Evolutionary conservation across 2,888 invertebrate species (phyloP), one percentile per base, ranked within the genome.

Genomic region (Hydrotaea cyrtoneurina): DNA sequence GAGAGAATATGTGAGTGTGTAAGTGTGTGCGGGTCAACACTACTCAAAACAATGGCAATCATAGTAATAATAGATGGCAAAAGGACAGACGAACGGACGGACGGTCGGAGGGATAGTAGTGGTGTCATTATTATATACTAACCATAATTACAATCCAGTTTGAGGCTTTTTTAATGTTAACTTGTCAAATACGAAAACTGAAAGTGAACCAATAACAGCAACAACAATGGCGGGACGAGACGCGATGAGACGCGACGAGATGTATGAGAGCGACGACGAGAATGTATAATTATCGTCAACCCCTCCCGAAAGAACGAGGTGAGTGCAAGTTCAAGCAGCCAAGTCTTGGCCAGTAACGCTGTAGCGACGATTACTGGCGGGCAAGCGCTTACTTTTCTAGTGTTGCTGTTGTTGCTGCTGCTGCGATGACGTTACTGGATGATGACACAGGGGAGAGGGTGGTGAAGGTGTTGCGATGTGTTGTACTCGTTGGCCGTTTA

Each of bases 131-230:
- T 75, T 59, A n/a, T n/a, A n/a, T 62, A 76, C 62, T 89, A 87
- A 91, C 91, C 91, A 91, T 91, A 91, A 90, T 92, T 91, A 90
- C 92, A 91, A 92, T 91, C 92, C 92, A 91, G 92, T 88, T 91
- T 91, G 91, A 89, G 89, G 92, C 89, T 90, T 91, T 85, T 77
- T 53, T 91, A 89, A 88, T 91, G 86, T 87, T 83, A 83, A 87
- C 87, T 81, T 80, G 87, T 86, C 87, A 87, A 86, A 78, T 79
- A 80, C 86, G 82, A 75, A 86, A 82, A 87, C 77, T 66, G 80
- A 75, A 74, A 57, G 36, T 57, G 66, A 13, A 31, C 31, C 21
- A 17, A 23, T 17, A 21, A 4, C 21, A 21, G 10, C 55, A 55
- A 21, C 59, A 26, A 15, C 26, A 23, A 59, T 15, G 59, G 26